phyloP scores from a whole-genome alignment of 23 tunicate genomes.

The Clavelina lepadiformis region DNA sequence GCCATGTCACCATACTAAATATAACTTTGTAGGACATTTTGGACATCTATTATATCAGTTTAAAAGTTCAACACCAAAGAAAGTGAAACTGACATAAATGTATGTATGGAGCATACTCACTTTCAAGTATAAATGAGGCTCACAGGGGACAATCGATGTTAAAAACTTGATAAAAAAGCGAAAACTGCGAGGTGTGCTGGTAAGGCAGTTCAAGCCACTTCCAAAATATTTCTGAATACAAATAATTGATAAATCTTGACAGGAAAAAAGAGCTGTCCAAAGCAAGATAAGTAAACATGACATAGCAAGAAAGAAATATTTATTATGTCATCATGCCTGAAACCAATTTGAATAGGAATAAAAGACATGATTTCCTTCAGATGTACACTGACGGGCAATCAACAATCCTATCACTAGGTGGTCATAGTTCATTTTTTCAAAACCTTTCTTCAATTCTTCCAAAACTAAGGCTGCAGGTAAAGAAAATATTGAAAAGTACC shows the following conservation, averaged over 20 bases:
- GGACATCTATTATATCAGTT: background rate
- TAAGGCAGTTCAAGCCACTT: background rate
- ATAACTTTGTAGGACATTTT: no score
- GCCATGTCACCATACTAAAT: no score
- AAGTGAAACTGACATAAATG: background rate
- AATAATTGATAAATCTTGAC: background rate
- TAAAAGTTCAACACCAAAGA: background rate
- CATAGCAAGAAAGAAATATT: background rate
- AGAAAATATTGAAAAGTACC: no score
- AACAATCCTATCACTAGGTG: conserved; percentile 15
- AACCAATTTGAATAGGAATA: conserved; percentile 13
- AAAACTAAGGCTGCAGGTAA: conserved; percentile 1
- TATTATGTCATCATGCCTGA: conserved; percentile 7
- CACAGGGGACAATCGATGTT: conserved; percentile 28
- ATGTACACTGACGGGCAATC: conserved; percentile 23
- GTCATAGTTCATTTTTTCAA: background rate
- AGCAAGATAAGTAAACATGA: background rate
- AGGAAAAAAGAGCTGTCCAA: background rate
- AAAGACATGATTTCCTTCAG: conserved; percentile 33
- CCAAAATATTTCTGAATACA: conserved; percentile 11
- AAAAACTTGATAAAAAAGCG: conserved; percentile 41
- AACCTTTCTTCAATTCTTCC: conserved; percentile 4
- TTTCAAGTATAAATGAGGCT: conserved; percentile 6
- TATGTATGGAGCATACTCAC: conserved; percentile 13
- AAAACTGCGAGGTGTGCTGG: conserved; percentile 19